A percentile compares a stretch with the other conserved stretches of the same genome.
Evolutionary conservation across 2,113 vertebrate genomes (phyloP).

Genomic region (Cervus canadensis): DNA sequence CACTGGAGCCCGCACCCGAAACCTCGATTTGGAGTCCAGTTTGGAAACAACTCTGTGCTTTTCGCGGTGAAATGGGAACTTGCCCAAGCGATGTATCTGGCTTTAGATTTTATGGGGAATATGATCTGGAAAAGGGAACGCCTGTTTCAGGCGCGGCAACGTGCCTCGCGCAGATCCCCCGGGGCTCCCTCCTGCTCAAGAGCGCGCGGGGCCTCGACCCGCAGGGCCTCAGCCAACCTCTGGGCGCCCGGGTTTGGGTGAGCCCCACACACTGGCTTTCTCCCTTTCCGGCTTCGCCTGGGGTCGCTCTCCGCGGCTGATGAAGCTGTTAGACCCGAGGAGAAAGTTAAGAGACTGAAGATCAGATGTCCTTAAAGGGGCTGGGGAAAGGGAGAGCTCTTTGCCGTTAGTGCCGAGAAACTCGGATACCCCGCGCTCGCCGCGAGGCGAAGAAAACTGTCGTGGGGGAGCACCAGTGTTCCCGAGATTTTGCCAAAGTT

Average conservation of each 20-base stretch:
- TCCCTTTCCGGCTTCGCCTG: constrained; percentile 1
- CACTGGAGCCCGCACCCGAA: background rate
- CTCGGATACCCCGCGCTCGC: constrained; percentile 6
- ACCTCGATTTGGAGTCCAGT: constrained; percentile 37
- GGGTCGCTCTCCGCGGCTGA: background rate
- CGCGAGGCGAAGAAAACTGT: background rate
- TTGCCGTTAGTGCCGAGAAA: background rate
- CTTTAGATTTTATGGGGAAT: constrained; percentile 69
- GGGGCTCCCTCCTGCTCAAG: constrained; percentile 29
- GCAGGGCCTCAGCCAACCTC: constrained; percentile 55
- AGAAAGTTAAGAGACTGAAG: constrained; percentile 32
- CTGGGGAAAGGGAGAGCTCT: constrained; percentile 13
- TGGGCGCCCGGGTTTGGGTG: background rate
- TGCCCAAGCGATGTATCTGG: constrained; percentile 65
- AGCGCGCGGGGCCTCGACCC: constrained; percentile 14
- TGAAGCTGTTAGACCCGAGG: background rate
- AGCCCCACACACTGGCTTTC: background rate
- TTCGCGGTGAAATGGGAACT: constrained; percentile 61
- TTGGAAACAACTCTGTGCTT: constrained; percentile 53
- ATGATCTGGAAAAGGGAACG: constrained; percentile 65
- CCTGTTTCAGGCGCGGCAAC: constrained; percentile 49
- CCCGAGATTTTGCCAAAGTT: constrained; percentile 14
- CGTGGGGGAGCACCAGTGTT: constrained; percentile 22
- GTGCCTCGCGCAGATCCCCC: background rate
- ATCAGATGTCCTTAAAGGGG: constrained; percentile 22